Conservation (phyloP, 2,888 invertebrate genomes). For the Acheta domesticus region DNA sequence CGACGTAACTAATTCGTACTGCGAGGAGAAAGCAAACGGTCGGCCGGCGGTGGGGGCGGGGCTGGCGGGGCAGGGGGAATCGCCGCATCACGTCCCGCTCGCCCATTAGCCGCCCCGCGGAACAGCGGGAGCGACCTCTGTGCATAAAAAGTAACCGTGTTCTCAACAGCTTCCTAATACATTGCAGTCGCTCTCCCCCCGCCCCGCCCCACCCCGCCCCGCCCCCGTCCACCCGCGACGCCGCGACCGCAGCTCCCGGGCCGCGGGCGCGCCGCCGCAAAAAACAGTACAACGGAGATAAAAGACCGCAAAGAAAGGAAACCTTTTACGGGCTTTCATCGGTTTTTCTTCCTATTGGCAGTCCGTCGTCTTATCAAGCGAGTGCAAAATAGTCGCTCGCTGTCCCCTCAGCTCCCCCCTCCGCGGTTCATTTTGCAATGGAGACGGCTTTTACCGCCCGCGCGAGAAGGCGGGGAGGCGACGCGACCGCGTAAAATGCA, state of each 20-base stretch:
- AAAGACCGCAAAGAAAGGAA: slow-evolving; percentile 7
- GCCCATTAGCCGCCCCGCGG: not conserved
- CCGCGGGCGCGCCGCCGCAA: not conserved
- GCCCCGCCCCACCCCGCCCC: not conserved
- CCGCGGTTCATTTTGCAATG: not conserved
- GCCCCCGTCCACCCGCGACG: not conserved
- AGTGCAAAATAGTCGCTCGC: not conserved
- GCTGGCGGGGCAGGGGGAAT: too few relatives aligned
- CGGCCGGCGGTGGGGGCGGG: not conserved
- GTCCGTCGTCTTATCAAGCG: slow-evolving; percentile 7
- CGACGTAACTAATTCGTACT: not conserved
- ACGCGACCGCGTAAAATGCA: too few relatives aligned
- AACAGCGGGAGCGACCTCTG: not conserved
- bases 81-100: not conserved
- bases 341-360: slow-evolving; percentile 6
- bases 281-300: not conserved
- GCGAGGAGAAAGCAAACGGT: not conserved
- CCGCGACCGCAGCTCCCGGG: not conserved
- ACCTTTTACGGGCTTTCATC: not conserved
- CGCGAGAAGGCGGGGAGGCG: too few relatives aligned
- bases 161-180: slow-evolving; percentile 18
- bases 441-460: too few relatives aligned
- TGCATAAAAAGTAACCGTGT: slow-evolving; percentile 7
- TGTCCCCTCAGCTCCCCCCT: not conserved
- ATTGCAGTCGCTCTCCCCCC: not conserved